Conservation (phyloP, 2,888 invertebrate genomes). For the Dryadula phaetusa region DNA sequence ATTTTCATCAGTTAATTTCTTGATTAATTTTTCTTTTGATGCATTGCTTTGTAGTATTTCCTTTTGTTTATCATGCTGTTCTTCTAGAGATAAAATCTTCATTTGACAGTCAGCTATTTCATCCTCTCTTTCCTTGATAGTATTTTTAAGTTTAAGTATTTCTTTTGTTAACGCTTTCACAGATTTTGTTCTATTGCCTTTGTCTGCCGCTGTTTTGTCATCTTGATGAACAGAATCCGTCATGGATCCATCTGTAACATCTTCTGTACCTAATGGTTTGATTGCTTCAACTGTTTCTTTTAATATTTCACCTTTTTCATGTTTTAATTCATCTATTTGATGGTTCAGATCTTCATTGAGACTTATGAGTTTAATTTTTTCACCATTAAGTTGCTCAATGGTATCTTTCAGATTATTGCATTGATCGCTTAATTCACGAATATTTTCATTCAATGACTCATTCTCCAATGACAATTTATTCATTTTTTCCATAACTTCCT, state of each 20-base stretch:
- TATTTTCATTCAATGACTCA: constrained; percentile 77
- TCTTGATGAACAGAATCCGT: constrained; percentile 64
- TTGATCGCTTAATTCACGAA: constrained; percentile 79
- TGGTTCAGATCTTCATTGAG: constrained; percentile 66
- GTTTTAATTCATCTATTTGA: constrained; percentile 76
- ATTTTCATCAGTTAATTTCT: constrained; percentile 72
- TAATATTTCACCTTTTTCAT: constrained; percentile 71
- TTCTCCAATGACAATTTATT: constrained; percentile 86
- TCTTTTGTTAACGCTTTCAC: constrained; percentile 81
- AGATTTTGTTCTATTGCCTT: constrained; percentile 71
- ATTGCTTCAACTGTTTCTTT: constrained; percentile 71
- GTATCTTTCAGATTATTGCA: constrained; percentile 75
- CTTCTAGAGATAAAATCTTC: constrained; percentile 80
- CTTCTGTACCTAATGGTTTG: constrained; percentile 65
- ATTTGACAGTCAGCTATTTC: constrained; percentile 81
- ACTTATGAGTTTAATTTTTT: constrained; percentile 67
- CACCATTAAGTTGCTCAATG: constrained; percentile 74
- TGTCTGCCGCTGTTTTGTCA: constrained; percentile 68
- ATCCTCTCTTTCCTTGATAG: constrained; percentile 79
- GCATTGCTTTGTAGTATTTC: constrained; percentile 64
- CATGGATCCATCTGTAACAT: constrained; percentile 58
- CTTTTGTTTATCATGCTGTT: constrained; percentile 75
- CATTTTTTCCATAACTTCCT: constrained; percentile 89
- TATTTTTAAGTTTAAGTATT: constrained; percentile 78
- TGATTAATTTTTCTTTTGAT: constrained; percentile 72